Evolutionary conservation across 1,140 invertebrate genomes (phyloP).

Genomic region (Halictus rubicundus): DNA sequence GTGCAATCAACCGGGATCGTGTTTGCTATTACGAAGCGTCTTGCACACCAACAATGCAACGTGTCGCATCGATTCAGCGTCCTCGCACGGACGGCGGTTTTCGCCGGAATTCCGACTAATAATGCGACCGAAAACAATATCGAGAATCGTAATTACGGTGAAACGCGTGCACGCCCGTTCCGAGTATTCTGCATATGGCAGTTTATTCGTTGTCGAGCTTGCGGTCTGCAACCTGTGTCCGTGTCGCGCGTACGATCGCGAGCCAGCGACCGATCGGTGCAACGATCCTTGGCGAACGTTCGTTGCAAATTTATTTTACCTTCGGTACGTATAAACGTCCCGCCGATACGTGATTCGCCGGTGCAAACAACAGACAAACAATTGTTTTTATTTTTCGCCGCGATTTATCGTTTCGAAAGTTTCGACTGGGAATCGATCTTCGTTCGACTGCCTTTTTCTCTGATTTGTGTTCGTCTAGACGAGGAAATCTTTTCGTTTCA

Average conservation of each 20-base stretch:
- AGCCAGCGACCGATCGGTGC: neutral
- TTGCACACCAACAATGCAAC: no score
- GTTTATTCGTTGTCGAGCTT: conserved; percentile 55
- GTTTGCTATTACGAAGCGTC: no score
- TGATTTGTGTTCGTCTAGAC: no score
- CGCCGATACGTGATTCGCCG: neutral
- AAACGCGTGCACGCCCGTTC: conserved; percentile 20
- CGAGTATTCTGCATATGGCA: conserved; percentile 18
- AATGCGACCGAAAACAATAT: conserved; percentile 62
- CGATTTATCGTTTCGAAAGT: neutral
- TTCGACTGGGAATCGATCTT: no score
- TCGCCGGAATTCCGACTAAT: conserved; percentile 56
- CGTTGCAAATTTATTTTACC: neutral
- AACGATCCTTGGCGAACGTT: neutral
- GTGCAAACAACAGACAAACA: neutral
- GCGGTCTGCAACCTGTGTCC: conserved; percentile 39
- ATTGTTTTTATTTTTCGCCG: neutral
- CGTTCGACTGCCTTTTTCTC: no score
- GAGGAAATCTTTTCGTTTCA: no score
- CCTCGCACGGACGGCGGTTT: conserved; percentile 13
- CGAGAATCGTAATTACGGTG: conserved; percentile 54
- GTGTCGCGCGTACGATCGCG: conserved; percentile 1
- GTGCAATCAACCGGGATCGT: no score
- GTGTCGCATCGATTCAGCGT: no score
- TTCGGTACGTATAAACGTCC: neutral